Evolutionary conservation across 1,140 invertebrate genomes (phyloP), one percentile per base, ranked within the genome.

Genomic region (Protaetia brevitarsis): DNA sequence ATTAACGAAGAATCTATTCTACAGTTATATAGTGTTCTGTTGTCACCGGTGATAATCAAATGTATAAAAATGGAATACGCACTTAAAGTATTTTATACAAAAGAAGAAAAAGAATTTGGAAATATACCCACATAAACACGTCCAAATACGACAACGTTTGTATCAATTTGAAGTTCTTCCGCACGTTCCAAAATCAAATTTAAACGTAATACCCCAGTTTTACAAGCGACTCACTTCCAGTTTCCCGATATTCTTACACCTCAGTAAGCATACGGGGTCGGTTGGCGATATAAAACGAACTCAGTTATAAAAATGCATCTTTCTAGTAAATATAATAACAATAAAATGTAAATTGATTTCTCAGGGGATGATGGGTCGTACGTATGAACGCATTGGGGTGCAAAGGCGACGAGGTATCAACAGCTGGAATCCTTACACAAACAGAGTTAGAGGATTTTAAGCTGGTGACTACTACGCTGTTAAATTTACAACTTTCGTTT

Each of bases 301-400:
- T 23, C 41, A 51, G 66, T 65, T 68, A 71, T 72, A 73, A 74
- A 74, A 72, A 74, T 68, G 69, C 73, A 71, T 73, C 68, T 75
- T 75, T 74, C 66, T 51, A 75, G 72, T 75, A 74, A 74, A 75
- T 75, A 74, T 74, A 74, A 76, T 76, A 76, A 76, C 74, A 76
- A 76, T 76, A 76, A 76, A 75, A 75, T 73, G 68, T 69, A 71
- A 76, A 76, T 76, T 76, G 74, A 76, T 76, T 76, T 76, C 74
- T 76, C 74, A 76, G 71, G 74, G 74, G 74, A 71, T 34, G 56
- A 51, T 51, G 30, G 51, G 64, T 27, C 31, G 16, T 29, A 64
- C 21, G 27, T 64, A 51, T 51, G 41, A 51, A 51, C 26, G 41
- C 8, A 19, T 41, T 59, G 26, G 57, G 57, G 57, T 59, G 26